These are phyloP conservation scores for Pogonomyrmex barbatus DNA, from an alignment of 1,140 invertebrate species.

Conservation along the genomic window DNA sequence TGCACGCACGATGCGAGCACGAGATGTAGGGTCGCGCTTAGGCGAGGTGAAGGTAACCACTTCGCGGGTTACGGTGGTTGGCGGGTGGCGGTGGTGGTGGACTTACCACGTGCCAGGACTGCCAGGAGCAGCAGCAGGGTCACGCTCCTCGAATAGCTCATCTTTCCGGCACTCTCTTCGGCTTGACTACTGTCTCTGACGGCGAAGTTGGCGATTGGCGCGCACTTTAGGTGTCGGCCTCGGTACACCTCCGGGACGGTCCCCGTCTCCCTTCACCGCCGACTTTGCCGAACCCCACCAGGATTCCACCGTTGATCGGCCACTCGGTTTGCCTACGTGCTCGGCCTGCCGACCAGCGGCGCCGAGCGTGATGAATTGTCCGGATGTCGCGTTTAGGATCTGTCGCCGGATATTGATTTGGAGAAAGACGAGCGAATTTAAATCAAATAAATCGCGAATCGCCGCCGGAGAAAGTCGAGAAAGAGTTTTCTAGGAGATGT, in stretches of 20 bases:
- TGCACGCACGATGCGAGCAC: conserved; percentile 15
- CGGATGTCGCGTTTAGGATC: not conserved
- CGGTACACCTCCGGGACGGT: conserved; percentile 67
- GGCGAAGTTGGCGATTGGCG: conserved; percentile 72
- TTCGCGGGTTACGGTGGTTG: conserved; percentile 14
- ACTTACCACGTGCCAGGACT: conserved; percentile 74
- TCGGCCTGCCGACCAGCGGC: conserved; percentile 39
- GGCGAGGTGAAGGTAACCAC: conserved; percentile 19
- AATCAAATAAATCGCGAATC: not conserved
- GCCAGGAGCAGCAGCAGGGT: conserved; percentile 79
- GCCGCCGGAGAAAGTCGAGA: not conserved
- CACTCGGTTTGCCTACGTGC: conserved; percentile 44
- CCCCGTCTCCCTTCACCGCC: conserved; percentile 76
- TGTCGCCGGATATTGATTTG: not conserved
- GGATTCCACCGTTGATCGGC: conserved; percentile 8
- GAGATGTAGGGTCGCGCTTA: not conserved
- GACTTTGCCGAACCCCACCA: conserved; percentile 64
- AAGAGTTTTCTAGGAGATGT: not conserved
- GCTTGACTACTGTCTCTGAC: conserved; percentile 80
- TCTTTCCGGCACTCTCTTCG: conserved; percentile 74
- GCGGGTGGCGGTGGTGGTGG: conserved; percentile 29
- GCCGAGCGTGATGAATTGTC: conserved; percentile 49
- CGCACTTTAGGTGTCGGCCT: conserved; percentile 71
- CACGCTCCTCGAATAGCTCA: conserved; percentile 78
- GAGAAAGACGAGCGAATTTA: not conserved